Evolutionary conservation across 2,113 vertebrate species (phyloP).

Genomic region (Centropristis striata): DNA sequence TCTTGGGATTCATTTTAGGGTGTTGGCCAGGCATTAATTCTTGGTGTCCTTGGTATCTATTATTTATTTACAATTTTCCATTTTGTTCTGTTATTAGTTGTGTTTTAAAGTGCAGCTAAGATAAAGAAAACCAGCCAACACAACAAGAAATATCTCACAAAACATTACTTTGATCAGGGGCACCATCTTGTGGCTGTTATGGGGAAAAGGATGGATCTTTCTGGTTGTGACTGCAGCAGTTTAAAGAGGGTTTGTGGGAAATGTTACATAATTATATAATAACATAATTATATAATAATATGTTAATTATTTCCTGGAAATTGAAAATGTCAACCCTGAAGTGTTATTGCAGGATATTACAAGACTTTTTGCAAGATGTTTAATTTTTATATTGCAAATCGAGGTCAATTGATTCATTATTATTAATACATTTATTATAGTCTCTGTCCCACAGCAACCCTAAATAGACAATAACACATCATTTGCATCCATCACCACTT

Average conservation of each 20-base stretch:
- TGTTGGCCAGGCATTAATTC: background rate
- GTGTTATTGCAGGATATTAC: no score
- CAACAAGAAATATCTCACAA: background rate
- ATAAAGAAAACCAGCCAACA: background rate
- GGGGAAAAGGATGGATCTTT: background rate
- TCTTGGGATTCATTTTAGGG: background rate
- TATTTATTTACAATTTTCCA: background rate
- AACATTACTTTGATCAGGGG: conserved; percentile 17
- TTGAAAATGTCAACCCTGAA: no score
- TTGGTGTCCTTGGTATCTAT: background rate
- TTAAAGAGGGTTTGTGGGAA: background rate
- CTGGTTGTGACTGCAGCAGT: background rate
- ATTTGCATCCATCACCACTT: no score
- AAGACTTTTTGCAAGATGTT: no score
- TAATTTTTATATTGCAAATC: no score
- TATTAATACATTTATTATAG: no score
- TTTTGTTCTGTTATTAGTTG: background rate
- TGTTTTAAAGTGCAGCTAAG: background rate
- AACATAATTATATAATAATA: no score
- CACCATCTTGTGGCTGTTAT: conserved; percentile 67
- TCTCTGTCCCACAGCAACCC: no score
- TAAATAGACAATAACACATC: no score
- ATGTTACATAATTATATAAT: no score
- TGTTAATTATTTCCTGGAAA: no score
- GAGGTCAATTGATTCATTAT: no score